Evolutionary conservation across 2,797 vertebrate species (phyloP), one percentile per base, ranked within the genome.

Genomic region (Morelia viridis): DNA sequence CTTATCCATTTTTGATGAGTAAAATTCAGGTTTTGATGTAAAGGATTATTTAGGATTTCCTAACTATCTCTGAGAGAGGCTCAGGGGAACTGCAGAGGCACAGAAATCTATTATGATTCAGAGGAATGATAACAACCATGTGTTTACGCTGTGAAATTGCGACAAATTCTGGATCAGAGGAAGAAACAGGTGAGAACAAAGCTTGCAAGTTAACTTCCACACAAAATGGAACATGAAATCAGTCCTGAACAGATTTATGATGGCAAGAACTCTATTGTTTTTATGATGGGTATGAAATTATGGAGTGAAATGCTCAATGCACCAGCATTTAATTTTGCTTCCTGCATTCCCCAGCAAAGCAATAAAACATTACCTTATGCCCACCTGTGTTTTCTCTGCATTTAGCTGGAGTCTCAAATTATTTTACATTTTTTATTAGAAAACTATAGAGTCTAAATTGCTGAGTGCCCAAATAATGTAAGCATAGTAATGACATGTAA

Each of bases 381-480:
- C 92, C 90, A 87, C 90, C 93, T 46, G n/a, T 12, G 17, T 90
- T 87, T 80, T 56, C 89, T 56, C 1, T 2, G 10, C 71, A 92
- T 95, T 97, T 95, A 96, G 93, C 93, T 86, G 90, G 91, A 95
- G 94, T 93, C 93, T 94, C 89, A 95, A 93, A 94, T 95, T 96
- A 91, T 88, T 96, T 95, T 96, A 95, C 53, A 9, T 87, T 80
- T 91, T 90, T 96, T 96, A 94, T 96, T 96, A 95, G 95, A 95
- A 97, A 97, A 96, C 96, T 94, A 96, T 1, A 95, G 93, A 92
- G 12, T 93, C 80, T 95, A 94, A 96, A 97, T 96, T 95, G 96
- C 92, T 90, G 93, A 91, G 91, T 89, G 93, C 71, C 96, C 95
- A 96, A 96, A 90, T 96, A 97, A 96, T 95, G 96, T 87, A 94